Base-by-base conservation (phyloP, 1,140 invertebrate genomes). In the Leucophenga varia region DNA sequence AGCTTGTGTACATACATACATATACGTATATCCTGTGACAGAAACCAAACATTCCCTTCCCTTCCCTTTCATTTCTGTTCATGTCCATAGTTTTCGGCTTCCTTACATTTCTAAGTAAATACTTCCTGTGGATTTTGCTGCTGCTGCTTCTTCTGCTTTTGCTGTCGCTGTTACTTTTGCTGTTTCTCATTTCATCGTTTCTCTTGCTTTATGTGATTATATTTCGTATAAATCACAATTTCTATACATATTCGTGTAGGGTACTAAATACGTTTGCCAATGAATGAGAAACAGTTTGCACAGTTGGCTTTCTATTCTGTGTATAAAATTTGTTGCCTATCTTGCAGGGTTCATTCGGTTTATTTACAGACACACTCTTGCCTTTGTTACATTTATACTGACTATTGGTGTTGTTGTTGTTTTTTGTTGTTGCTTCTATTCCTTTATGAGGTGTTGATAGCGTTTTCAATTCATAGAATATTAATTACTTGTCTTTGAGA, bases 401-500 rank as follows among this genome's bases (percentile, higher is more conserved):
- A 22, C 38, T 17, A 25, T 17, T 36, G 9, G 16, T 10, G 14
- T 25, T 16, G 34, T 30, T 47, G 22, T 39, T 28, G 30, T 32
- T 32, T 46, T n/a, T n/a, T n/a, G n/a, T n/a, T n/a, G n/a, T n/a
- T n/a, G n/a, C n/a, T n/a, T n/a, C n/a, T n/a, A n/a, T n/a, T n/a
- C n/a, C n/a, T n/a, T n/a, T n/a, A n/a, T n/a, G n/a, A n/a, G n/a
- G n/a, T n/a, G n/a, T n/a, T n/a, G n/a, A n/a, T n/a, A n/a, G n/a
- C n/a, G 35, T 56, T 59, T 67, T 49, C 64, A 47, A 68, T 63
- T 63, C 54, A 59, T 47, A 64, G 44, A 57, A 57, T 67, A 64
- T 67, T 68, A 68, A 67, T 63, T 65, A 65, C 61, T 52, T 65
- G 63, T 52, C 57, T 60, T 64, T 54, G 53, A 48, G 30, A 47